phyloP scores from a whole-genome alignment of 2,888 invertebrate species.

The Plagiodera versicolora region DNA sequence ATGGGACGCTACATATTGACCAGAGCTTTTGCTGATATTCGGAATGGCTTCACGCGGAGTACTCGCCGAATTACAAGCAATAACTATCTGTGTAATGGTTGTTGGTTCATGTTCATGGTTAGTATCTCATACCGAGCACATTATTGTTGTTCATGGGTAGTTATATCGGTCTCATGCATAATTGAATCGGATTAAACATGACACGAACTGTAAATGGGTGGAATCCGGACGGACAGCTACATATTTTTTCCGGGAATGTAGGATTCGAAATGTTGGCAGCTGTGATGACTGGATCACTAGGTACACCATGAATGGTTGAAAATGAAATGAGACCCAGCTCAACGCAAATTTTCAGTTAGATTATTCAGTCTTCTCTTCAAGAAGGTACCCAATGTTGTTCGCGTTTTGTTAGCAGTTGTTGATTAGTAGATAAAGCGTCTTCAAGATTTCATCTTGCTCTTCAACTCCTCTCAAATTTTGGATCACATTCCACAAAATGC shows the following conservation, averaged over 20 bases:
- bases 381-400: no score
- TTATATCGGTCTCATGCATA: constrained; percentile 19
- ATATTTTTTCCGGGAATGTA: not conserved
- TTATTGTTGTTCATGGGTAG: constrained; percentile 13
- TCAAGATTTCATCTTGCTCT: no score
- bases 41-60: not conserved
- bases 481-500: no score
- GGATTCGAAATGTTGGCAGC: not conserved
- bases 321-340: no score
- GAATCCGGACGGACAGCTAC: not conserved
- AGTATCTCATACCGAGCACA: constrained; percentile 14
- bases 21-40: not conserved
- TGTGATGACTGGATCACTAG: not conserved
- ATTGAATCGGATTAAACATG: constrained; percentile 9
- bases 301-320: no score
- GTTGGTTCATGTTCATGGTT: constrained; percentile 22
- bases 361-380: no score
- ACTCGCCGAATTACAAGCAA: constrained; percentile 14
- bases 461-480: no score
- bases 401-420: no score
- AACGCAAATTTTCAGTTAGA: no score
- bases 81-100: constrained; percentile 20
- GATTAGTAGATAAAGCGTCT: no score
- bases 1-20: not conserved
- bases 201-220: not conserved